These are phyloP conservation scores for Anodontia alba DNA, from an alignment of 2,888 invertebrate genomes.

Conservation along the genomic window DNA sequence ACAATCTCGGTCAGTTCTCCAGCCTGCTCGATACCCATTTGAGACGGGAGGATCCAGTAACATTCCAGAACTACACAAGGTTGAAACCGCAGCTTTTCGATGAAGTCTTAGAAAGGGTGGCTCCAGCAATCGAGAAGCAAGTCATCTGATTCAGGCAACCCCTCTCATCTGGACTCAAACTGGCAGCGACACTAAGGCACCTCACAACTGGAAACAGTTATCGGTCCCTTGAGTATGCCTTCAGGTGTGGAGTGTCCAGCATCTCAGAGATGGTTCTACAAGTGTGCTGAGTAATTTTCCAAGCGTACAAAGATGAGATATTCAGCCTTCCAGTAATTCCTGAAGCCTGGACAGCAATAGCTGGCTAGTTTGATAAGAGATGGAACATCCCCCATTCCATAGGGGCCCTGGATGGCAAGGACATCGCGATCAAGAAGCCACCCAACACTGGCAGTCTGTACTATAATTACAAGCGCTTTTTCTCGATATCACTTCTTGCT, in stretches of 20 bases:
- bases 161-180: constrained; percentile 38
- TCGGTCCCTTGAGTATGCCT: constrained; percentile 29
- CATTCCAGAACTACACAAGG: constrained; percentile 23
- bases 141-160: constrained; percentile 13
- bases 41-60: constrained; percentile 26
- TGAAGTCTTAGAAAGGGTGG: constrained; percentile 30
- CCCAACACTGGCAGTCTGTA: constrained; percentile 33
- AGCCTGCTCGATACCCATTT: constrained; percentile 27
- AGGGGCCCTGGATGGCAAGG: constrained; percentile 57
- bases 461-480: constrained; percentile 50
- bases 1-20: constrained; percentile 20
- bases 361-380: constrained; percentile 39
- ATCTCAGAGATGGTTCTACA: constrained; percentile 43
- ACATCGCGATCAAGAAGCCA: constrained; percentile 49
- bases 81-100: constrained; percentile 33
- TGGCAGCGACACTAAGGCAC: background rate
- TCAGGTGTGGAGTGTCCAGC: constrained; percentile 34
- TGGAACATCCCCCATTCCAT: constrained; percentile 46
- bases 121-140: constrained; percentile 27
- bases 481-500: too few relatives aligned
- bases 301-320: constrained; percentile 50
- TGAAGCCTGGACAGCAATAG: constrained; percentile 38
- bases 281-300: constrained; percentile 54
- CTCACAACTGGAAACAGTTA: too few relatives aligned
- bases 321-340: too few relatives aligned